Evolutionary conservation across 2,888 invertebrate genomes (phyloP).

Genomic region (Agrilus mali): DNA sequence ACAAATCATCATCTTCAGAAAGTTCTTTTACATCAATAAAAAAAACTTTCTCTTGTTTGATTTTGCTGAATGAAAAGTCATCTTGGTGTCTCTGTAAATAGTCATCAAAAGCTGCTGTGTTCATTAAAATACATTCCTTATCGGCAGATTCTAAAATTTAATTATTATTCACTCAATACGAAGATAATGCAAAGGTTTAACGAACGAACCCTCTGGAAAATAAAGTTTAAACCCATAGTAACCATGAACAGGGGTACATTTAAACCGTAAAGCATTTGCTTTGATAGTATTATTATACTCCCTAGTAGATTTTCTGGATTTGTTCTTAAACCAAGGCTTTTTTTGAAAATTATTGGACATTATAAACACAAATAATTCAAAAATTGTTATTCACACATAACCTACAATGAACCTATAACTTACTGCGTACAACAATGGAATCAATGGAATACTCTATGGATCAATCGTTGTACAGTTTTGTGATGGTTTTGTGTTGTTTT

Average conservation of each 20-base stretch:
- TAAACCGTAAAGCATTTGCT: too few relatives aligned
- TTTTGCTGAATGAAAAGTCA: conserved; percentile 42
- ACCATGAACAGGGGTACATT: conserved; percentile 10
- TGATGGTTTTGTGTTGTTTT: too few relatives aligned
- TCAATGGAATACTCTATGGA: too few relatives aligned
- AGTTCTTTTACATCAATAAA: conserved; percentile 46
- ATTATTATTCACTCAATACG: conserved; percentile 11
- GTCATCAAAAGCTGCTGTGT: conserved; percentile 40
- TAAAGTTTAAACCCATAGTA: conserved; percentile 69
- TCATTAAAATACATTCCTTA: conserved; percentile 35
- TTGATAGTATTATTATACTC: too few relatives aligned
- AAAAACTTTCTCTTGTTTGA: conserved; percentile 44
- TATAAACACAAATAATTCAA: too few relatives aligned
- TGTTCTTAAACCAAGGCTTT: too few relatives aligned
- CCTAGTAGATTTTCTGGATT: too few relatives aligned
- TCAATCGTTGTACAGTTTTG: too few relatives aligned
- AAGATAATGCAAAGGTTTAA: conserved; percentile 1
- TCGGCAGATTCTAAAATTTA: conserved; percentile 32
- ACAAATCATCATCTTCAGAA: conserved; percentile 42
- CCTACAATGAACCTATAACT: too few relatives aligned
- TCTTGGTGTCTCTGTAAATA: conserved; percentile 39
- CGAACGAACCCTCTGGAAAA: conserved; percentile 50
- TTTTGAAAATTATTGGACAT: too few relatives aligned
- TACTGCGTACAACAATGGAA: too few relatives aligned
- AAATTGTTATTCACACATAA: too few relatives aligned